A percentile compares a stretch with the other conserved stretches of the same genome.
Evolutionary conservation across 2,797 vertebrate species (phyloP).

Genomic region (Phalanger gymnotis): DNA sequence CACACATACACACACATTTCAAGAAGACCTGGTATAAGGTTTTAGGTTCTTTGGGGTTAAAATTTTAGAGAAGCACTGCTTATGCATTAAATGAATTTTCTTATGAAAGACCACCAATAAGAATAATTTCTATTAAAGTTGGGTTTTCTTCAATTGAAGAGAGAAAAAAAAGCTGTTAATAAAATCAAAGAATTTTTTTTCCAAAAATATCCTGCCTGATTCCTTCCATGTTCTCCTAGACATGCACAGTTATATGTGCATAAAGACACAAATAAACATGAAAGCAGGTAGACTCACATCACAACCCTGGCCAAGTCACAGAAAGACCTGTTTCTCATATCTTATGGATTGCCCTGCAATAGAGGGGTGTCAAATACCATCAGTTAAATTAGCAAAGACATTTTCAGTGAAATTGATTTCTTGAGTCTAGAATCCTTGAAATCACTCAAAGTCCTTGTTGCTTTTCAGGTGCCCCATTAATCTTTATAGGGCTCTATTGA

Average conservation of each 20-base stretch:
- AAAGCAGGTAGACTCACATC: constrained; percentile 70
- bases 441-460: constrained; percentile 85
- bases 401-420: constrained; percentile 90
- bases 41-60: constrained; percentile 26
- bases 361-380: constrained; percentile 81
- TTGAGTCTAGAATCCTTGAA: constrained; percentile 85
- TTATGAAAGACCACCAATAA: constrained; percentile 3
- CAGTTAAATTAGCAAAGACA: constrained; percentile 86
- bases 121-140: constrained; percentile 50
- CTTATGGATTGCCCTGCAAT: constrained; percentile 62
- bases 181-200: constrained; percentile 25
- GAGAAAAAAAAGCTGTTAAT: neutral
- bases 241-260: accelerated
- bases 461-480: constrained; percentile 85
- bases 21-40: neutral
- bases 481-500: constrained; percentile 84
- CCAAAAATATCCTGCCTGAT: neutral
- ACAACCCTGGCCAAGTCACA: neutral
- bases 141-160: constrained; percentile 62
- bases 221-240: neutral
- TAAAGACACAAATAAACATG: neutral
- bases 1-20: neutral
- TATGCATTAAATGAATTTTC: neutral
- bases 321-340: constrained; percentile 55
- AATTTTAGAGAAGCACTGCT: constrained; percentile 15